Evolutionary conservation across 2,888 invertebrate species (phyloP).

Genomic region (Xylocampa areola): DNA sequence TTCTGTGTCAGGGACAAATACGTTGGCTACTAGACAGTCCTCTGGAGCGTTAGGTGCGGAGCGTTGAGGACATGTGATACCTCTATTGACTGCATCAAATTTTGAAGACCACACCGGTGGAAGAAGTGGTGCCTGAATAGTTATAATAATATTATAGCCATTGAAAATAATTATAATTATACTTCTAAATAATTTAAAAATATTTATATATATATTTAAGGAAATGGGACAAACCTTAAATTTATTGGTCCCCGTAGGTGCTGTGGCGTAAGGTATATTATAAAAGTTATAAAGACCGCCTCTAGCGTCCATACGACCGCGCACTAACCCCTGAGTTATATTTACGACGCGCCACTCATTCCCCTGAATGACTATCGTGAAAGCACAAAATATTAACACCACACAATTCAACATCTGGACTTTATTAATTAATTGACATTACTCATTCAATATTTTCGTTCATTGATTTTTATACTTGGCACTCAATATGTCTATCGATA

Average conservation of each 20-base stretch:
- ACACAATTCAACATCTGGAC: slow-evolving; percentile 27
- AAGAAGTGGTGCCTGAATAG: slow-evolving; percentile 66
- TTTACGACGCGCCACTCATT: slow-evolving; percentile 52
- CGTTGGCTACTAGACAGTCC: slow-evolving; percentile 75
- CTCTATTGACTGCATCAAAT: slow-evolving; percentile 61
- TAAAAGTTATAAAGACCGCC: slow-evolving; percentile 65
- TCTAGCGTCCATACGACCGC: slow-evolving; percentile 62
- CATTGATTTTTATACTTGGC: neutral
- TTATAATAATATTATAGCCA: no score
- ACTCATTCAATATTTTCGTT: no score
- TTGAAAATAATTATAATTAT: no score
- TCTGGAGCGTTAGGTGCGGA: slow-evolving; percentile 55
- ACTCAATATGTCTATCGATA: slow-evolving; percentile 32
- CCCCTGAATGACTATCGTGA: slow-evolving; percentile 17
- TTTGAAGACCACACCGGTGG: slow-evolving; percentile 63
- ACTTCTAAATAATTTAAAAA: no score
- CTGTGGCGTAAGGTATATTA: slow-evolving; percentile 76
- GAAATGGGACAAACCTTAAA: slow-evolving; percentile 63
- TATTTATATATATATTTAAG: neutral
- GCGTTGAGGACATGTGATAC: slow-evolving; percentile 64
- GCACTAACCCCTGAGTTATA: slow-evolving; percentile 66
- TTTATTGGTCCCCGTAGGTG: slow-evolving; percentile 66
- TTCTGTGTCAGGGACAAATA: slow-evolving; percentile 72
- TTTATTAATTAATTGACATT: no score
- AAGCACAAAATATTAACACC: slow-evolving; percentile 15